A percentile compares a stretch with the other conserved stretches of the same genome.
Conservation (phyloP, 2,888 invertebrate genomes). For the Lepidocyrtoides sp. region DNA sequence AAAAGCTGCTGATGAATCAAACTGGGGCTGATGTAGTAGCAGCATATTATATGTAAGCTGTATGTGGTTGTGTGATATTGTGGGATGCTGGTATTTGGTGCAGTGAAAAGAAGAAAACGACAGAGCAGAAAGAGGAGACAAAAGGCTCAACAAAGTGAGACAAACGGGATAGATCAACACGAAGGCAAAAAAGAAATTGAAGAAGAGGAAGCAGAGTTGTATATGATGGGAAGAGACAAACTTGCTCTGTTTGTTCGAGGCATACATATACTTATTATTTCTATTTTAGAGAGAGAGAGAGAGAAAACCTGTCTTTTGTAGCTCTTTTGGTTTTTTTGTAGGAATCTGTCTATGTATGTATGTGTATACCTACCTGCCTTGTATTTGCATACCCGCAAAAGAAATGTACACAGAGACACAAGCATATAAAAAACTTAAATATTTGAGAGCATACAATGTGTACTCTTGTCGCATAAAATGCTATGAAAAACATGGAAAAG, state of each 20-base stretch:
- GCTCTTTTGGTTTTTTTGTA: background rate
- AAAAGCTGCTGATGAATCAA: constrained; percentile 37
- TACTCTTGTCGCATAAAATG: constrained; percentile 5
- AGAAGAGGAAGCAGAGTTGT: background rate
- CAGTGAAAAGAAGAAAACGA: background rate
- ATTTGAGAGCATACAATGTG: constrained; percentile 15
- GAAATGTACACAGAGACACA: background rate
- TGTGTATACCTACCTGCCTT: background rate
- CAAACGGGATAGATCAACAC: constrained; percentile 75
- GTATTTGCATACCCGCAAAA: background rate
- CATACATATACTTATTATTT: constrained; percentile 58
- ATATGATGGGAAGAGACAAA: background rate
- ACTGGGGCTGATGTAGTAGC: background rate
- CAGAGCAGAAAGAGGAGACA: constrained; percentile 32
- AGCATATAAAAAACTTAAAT: background rate
- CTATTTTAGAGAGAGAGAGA: background rate
- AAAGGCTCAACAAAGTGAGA: constrained; percentile 76
- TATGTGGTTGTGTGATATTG: constrained; percentile 20
- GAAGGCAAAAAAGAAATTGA: constrained; percentile 61
- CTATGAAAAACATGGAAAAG: background rate
- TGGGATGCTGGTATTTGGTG: background rate
- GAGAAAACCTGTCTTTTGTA: background rate
- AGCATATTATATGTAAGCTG: background rate
- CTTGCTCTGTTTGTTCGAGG: constrained; percentile 58
- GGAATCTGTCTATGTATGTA: too few relatives aligned